Base-by-base conservation (phyloP, 2,888 invertebrate species). In the Auanema freiburgensis region DNA sequence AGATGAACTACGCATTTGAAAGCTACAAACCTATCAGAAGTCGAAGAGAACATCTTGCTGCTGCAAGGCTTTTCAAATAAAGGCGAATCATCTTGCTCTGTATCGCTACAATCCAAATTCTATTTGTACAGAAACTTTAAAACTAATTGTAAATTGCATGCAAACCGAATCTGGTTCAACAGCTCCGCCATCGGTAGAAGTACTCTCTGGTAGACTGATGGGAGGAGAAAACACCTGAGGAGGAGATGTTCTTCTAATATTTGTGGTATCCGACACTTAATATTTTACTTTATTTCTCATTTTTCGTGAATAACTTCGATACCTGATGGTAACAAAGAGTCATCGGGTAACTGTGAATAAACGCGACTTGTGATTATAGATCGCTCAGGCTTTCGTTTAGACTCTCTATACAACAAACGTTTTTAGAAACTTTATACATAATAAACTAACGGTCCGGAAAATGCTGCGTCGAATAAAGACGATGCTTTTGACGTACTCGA, bases 401-500 rank as follows among this genome's bases (percentile, higher is more conserved):
- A 46, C 10, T 46, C 46, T 46, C 46, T 46, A 46, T 18, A 46
- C 10, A n/a, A n/a, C n/a, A 10, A 16, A 46, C 16, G 3, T 21
- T 10, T 46, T 5, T 46, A 16, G 16, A 5, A 18, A 18, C 46
- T 46, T 46, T 21, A 18, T 10, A 5, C 21, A 58, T 52, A 8
- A 44, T 40, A 58, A 25, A 69, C 74, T 62, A 62, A 76, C 76
- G 76, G 73, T 57, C 71, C 74, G 1, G 74, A 74, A 51, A 76
- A 76, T 3, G 72, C 71, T 18, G 67, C 66, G 53, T 74, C 67
- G 12, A 61, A 63, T 10, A 73, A 67, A 4, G 71, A 59, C 14
- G 69, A 57, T 14, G 71, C 56, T 1, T 14, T 57, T 14, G 46
- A 16, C 1, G 57, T 42, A 46, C 23, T 6, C 6, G 40, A 14